These are phyloP conservation scores for Oncorhynchus tshawytscha DNA, from an alignment of 2,113 vertebrate genomes.

Conservation along the genomic window DNA sequence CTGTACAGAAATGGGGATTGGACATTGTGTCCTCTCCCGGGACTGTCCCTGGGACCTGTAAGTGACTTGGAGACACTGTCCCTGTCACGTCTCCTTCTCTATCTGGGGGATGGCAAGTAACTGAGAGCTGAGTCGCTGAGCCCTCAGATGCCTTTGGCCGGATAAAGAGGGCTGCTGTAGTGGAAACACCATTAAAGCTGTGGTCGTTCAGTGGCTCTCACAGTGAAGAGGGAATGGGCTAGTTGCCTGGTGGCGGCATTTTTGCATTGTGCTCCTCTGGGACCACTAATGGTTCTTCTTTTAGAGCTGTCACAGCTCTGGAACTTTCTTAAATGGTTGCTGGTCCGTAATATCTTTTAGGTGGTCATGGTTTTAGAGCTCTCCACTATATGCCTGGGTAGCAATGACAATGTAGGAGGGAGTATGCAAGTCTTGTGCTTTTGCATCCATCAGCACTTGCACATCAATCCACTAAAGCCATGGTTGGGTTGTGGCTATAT, in stretches of 20 bases:
- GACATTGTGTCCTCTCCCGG: too few species aligned
- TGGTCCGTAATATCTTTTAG: conserved; percentile 13
- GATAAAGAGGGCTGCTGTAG: conserved; percentile 51
- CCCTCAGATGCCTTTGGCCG: conserved; percentile 34
- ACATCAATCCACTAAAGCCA: not conserved
- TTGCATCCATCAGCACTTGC: too few species aligned
- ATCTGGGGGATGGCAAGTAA: conserved; percentile 8
- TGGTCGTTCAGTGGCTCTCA: conserved; percentile 56
- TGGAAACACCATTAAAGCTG: conserved; percentile 57
- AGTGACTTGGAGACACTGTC: conserved; percentile 61
- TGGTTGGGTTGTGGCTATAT: not conserved
- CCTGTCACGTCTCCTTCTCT: conserved; percentile 38
- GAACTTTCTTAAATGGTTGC: conserved; percentile 15
- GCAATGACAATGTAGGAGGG: not conserved
- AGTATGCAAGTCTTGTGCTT: not conserved
- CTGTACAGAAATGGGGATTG: conserved; percentile 47
- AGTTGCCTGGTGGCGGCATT: conserved; percentile 41
- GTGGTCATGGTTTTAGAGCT: not conserved
- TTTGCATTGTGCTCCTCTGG: conserved; percentile 48
- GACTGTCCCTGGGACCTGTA: conserved; percentile 46
- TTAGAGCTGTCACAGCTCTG: conserved; percentile 26
- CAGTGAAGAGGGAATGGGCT: too few species aligned
- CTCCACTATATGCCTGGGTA: not conserved
- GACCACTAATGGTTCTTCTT: conserved; percentile 33
- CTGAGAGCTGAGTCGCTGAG: conserved; percentile 35